Evolutionary conservation across 1,140 invertebrate species (phyloP), one percentile per base, ranked within the genome.

Genomic region (Cyphomyrmex costatus): DNA sequence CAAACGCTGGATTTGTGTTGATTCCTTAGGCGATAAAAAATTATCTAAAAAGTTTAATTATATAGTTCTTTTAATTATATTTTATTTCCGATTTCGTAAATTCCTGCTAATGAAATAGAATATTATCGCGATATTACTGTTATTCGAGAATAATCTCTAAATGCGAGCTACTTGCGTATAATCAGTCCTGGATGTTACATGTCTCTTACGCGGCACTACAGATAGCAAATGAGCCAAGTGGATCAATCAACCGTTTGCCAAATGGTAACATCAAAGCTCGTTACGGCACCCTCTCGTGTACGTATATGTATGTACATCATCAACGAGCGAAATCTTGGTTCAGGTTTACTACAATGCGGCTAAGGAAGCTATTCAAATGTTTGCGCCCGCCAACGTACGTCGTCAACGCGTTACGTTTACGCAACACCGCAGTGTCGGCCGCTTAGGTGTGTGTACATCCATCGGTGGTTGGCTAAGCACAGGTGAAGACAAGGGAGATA

Each of bases 291-390:
- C 70, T 46, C n/a, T 76, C 30, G 24, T 76, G 42, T 79, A 53
- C 63, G 46, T 85, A 56, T 60, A 63, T 24, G 65, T 58, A 21
- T 58, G 71, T 78, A 79, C 60, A 78, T 51, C 71, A 42, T 51
- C 46, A 56, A 71, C 70, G 80, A 70, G 71, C 73, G 58, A 73
- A 73, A 58, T 78, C 71, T 78, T 42, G 51, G 66, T 88, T 65
- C 58, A 27, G 49, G 86, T 85, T 88, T 88, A 66, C 58, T 21
- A 36, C 21, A 36, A 21, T 49, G 68, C 68, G 68, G 58, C 80
- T 51, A 77, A 90, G 89, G 76, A 88, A 90, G 79, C 78, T 89
- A 80, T 79, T 78, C 89, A 89, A 90, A 90, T 90, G 89, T 90
- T 90, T 89, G 88, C 88, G 24, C 16, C 60, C 68, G 58, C 74